phyloP scores from a whole-genome alignment of 2,888 invertebrate species.

The Scaptodrosophila latifasciaeformis region DNA sequence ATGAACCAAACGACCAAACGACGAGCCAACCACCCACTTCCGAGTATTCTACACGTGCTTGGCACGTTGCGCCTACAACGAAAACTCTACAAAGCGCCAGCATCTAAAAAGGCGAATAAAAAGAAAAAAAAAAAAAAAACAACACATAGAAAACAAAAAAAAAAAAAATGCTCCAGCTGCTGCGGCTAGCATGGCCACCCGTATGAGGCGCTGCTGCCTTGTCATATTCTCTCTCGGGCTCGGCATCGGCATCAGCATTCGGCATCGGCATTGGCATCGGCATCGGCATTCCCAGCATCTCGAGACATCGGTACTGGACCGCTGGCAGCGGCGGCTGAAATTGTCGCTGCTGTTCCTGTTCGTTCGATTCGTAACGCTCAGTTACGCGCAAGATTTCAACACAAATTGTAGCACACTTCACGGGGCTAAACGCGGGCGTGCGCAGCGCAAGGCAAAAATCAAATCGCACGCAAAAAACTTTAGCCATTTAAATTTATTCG shows the following conservation, averaged over 20 bases:
- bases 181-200: too few species aligned
- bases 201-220: too few species aligned
- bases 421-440: constrained; percentile 50
- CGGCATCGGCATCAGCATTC: constrained; percentile 9
- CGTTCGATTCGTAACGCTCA: constrained; percentile 29
- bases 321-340: background rate
- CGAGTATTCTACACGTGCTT: too few species aligned
- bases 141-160: too few species aligned
- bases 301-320: background rate
- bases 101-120: too few species aligned
- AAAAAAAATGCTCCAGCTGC: too few species aligned
- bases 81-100: too few species aligned
- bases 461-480: constrained; percentile 35
- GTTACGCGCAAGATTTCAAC: constrained; percentile 68
- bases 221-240: background rate
- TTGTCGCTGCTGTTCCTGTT: background rate
- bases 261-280: constrained; percentile 4
- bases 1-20: too few species aligned
- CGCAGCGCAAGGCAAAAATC: constrained; percentile 44
- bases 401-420: constrained; percentile 55
- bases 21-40: too few species aligned
- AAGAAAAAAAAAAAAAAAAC: too few species aligned
- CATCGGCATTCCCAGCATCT: background rate
- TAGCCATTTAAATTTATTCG: background rate
- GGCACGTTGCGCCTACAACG: too few species aligned